Conservation (phyloP, 2,113 vertebrate genomes). For the Colinus virginianus region DNA sequence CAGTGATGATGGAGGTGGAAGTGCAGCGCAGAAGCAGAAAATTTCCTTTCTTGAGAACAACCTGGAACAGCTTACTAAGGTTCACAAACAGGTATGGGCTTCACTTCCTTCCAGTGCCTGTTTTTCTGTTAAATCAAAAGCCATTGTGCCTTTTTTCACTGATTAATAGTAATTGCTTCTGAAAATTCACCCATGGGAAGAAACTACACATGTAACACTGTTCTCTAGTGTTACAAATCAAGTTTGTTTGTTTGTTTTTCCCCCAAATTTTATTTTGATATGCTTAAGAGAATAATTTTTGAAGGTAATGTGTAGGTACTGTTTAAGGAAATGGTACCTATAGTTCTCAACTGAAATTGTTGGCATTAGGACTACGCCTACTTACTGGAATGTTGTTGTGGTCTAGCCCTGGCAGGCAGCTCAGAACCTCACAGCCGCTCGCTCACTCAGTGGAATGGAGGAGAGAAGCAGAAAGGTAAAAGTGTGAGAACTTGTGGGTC, state of each 20-base stretch:
- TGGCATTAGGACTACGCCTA: background rate
- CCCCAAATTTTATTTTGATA: background rate
- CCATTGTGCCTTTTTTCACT: background rate
- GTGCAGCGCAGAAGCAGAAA: slow-evolving; percentile 92
- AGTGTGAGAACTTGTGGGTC: background rate
- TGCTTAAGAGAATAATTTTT: background rate
- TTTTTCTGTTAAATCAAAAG: background rate
- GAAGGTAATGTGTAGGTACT: background rate
- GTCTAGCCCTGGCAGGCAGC: background rate
- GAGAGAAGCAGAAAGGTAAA: background rate
- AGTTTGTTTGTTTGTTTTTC: background rate
- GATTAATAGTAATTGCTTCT: background rate
- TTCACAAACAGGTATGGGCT: slow-evolving; percentile 91
- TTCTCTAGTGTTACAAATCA: background rate
- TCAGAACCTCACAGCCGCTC: background rate
- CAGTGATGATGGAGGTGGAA: slow-evolving; percentile 89
- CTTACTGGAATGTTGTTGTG: background rate
- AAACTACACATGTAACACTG: background rate
- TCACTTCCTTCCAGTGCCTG: too few species aligned
- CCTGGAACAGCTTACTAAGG: slow-evolving; percentile 94
- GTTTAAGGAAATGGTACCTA: background rate
- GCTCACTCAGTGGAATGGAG: background rate
- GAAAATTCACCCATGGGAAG: background rate
- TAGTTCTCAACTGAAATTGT: background rate
- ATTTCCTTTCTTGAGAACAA: slow-evolving; percentile 97